These are phyloP conservation scores for Gnatocerus cornutus DNA, from an alignment of 2,888 invertebrate species.

Conservation along the genomic window DNA sequence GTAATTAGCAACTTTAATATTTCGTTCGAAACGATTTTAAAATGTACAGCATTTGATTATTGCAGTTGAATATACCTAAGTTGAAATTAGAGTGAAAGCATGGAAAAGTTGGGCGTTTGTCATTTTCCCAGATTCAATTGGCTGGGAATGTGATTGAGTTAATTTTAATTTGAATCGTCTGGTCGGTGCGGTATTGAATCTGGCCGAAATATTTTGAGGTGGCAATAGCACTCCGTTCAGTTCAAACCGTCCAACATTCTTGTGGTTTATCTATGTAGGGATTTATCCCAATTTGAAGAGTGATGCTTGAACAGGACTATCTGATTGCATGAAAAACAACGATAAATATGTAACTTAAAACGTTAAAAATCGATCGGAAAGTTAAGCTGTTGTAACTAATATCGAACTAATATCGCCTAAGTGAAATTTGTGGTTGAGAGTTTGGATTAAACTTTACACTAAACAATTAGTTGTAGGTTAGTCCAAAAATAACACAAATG, in stretches of 20 bases:
- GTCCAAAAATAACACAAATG: conserved; percentile 37
- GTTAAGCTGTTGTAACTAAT: conserved; percentile 36
- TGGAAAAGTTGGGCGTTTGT: conserved; percentile 6
- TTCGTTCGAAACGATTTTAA: background rate
- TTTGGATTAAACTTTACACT: conserved; percentile 44
- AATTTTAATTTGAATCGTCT: conserved; percentile 48
- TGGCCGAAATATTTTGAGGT: conserved; percentile 55
- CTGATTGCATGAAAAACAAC: background rate
- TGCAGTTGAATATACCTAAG: too few relatives aligned
- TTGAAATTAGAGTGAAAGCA: background rate
- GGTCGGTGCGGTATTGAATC: conserved; percentile 23
- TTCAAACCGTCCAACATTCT: conserved; percentile 54
- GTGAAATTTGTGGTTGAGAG: conserved; percentile 34
- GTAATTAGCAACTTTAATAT: too few relatives aligned
- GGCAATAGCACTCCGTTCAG: conserved; percentile 49
- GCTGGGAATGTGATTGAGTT: conserved; percentile 35
- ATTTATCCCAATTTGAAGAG: conserved; percentile 41
- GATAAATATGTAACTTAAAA: conserved; percentile 7
- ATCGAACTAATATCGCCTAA: conserved; percentile 44
- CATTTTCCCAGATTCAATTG: conserved; percentile 12
- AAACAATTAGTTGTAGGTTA: conserved; percentile 43
- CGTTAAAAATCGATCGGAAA: background rate
- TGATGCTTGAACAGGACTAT: conserved; percentile 28
- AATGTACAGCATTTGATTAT: background rate
- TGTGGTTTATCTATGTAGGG: conserved; percentile 53